These are phyloP conservation scores for Lepidostoma basale DNA, from an alignment of 1,140 invertebrate genomes.

Conservation along the genomic window DNA sequence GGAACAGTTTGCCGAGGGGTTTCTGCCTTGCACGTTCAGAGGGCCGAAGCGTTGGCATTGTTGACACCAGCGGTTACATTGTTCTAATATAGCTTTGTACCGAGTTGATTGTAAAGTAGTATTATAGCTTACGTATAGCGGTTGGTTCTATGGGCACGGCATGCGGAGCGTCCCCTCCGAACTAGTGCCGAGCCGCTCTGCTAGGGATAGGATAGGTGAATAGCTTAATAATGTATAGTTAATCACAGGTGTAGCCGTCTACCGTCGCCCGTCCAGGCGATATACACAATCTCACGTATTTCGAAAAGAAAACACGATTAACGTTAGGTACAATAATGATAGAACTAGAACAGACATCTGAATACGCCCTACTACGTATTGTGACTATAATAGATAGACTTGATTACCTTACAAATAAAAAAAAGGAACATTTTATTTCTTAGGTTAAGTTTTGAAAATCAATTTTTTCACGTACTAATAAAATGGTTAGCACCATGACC, in stretches of 20 bases:
- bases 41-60: no score
- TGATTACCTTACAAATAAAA: constrained; percentile 45
- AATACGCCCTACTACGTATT: constrained; percentile 46
- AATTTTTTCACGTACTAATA: constrained; percentile 46
- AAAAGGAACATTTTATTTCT: constrained; percentile 47
- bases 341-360: constrained; percentile 45
- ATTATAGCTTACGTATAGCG: no score
- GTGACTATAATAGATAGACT: constrained; percentile 41
- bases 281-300: constrained; percentile 25
- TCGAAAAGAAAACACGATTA: constrained; percentile 25
- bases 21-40: no score
- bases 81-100: no score
- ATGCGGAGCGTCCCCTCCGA: no score
- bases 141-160: no score
- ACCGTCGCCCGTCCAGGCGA: constrained; percentile 34
- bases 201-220: constrained; percentile 24
- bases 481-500: constrained; percentile 47
- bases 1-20: no score
- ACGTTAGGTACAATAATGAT: constrained; percentile 26
- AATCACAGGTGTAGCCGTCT: constrained; percentile 47
- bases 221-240: constrained; percentile 43
- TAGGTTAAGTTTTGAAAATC: constrained; percentile 41
- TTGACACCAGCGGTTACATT: no score
- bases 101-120: no score
- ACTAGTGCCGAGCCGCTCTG: no score